Evolutionary conservation across 2,888 invertebrate genomes (phyloP).

Genomic region (Halictus quadricinctus): DNA sequence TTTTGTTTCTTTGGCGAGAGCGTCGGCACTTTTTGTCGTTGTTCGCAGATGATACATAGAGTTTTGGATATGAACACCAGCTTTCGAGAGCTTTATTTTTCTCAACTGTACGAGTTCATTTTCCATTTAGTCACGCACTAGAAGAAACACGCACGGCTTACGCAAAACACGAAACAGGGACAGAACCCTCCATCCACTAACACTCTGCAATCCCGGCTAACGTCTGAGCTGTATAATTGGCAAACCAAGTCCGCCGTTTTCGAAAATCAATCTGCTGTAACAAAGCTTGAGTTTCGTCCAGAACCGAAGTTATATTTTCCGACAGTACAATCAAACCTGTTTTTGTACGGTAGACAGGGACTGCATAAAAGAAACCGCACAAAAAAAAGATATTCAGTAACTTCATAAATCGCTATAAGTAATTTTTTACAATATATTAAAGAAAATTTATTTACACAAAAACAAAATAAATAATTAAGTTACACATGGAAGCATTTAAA

Average conservation of each 20-base stretch:
- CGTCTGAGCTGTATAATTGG: not conserved
- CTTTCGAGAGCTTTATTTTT: conserved; percentile 25
- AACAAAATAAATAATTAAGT: too few species aligned
- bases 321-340: too few species aligned
- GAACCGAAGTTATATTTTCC: not conserved
- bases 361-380: too few species aligned
- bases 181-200: conserved; percentile 42
- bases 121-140: conserved; percentile 21
- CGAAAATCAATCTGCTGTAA: not conserved
- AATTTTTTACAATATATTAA: too few species aligned
- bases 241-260: not conserved
- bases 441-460: too few species aligned
- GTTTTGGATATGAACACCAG: conserved; percentile 37
- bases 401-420: too few species aligned
- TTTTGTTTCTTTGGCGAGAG: conserved; percentile 48
- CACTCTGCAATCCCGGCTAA: conserved; percentile 7
- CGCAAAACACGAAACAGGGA: conserved; percentile 35
- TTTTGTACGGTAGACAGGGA: too few species aligned
- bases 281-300: not conserved
- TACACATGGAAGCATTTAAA: too few species aligned
- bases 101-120: conserved; percentile 9
- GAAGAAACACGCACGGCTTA: conserved; percentile 62
- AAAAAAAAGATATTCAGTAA: too few species aligned
- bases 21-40: conserved; percentile 47
- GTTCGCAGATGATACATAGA: conserved; percentile 6